Conservation (phyloP, 2,797 vertebrate genomes). For the Malacoctenus gilli region DNA sequence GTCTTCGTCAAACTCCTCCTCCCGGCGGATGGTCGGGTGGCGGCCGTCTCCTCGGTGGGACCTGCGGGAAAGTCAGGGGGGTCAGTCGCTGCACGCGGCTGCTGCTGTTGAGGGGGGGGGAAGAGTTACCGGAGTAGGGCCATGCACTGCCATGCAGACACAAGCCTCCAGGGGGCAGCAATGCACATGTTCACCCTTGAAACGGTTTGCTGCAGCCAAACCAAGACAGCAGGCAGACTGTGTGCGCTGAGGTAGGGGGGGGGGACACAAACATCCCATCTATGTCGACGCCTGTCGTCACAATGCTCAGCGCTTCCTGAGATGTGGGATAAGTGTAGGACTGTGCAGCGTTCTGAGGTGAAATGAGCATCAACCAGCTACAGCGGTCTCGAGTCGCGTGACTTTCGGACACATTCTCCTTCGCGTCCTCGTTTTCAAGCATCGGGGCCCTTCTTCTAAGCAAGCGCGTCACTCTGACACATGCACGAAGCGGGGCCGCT, state of each 20-base stretch:
- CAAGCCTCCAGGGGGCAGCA: constrained; percentile 67
- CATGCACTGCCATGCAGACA: constrained; percentile 81
- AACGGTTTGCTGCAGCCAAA: constrained; percentile 29
- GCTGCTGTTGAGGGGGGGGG: not conserved
- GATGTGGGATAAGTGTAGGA: constrained; percentile 10
- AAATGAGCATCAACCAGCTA: constrained; percentile 4
- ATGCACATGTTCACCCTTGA: constrained; percentile 41
- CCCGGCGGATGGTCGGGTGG: constrained; percentile 89
- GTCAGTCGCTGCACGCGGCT: constrained; percentile 10
- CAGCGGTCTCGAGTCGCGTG: not conserved
- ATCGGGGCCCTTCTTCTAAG: constrained; percentile 51
- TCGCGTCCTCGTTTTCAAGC: constrained; percentile 26
- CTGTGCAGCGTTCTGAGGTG: not conserved
- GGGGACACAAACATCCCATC: constrained; percentile 20
- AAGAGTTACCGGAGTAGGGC: constrained; percentile 26
- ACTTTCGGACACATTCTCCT: constrained; percentile 27
- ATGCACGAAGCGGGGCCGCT: constrained; percentile 68
- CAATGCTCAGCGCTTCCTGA: constrained; percentile 14
- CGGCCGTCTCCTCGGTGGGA: constrained; percentile 87
- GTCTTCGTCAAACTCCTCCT: constrained; percentile 90
- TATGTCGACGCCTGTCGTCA: constrained; percentile 11
- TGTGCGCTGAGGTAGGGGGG: constrained; percentile 18
- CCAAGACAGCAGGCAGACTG: constrained; percentile 46
- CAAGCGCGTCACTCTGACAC: constrained; percentile 59
- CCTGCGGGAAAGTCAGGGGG: constrained; percentile 71